Percentiles rank a stretch among this genome's conserved stretches.
Evolutionary conservation across 2,888 invertebrate genomes (phyloP).

Genomic region (Galerucella pusilla): DNA sequence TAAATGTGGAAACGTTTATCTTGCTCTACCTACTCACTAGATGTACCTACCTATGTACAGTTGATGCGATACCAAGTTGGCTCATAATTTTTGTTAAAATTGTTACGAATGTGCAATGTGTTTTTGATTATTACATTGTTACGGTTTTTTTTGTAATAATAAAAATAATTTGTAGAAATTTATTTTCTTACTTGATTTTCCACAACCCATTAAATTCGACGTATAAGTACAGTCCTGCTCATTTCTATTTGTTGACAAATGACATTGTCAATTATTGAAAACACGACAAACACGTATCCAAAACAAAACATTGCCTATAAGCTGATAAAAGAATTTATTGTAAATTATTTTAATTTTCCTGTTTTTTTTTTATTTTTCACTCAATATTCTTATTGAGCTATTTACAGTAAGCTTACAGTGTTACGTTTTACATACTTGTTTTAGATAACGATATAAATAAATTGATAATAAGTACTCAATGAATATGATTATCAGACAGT

Average conservation of each 20-base stretch:
- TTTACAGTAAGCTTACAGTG: not conserved
- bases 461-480: not conserved
- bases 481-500: not conserved
- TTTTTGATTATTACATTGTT: not conserved
- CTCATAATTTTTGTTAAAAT: not conserved
- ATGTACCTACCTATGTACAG: not conserved
- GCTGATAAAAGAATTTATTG: too few species aligned
- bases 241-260: not conserved
- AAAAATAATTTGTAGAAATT: not conserved
- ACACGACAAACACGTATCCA: not conserved
- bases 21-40: too few species aligned
- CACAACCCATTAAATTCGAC: too few species aligned
- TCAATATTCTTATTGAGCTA: too few species aligned
- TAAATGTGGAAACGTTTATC: too few species aligned
- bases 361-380: not conserved
- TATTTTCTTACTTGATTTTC: not conserved
- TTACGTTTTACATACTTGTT: not conserved
- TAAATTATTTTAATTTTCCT: not conserved
- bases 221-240: not conserved
- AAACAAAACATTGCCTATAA: not conserved
- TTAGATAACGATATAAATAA: too few species aligned
- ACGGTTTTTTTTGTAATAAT: slow-evolving; percentile 2
- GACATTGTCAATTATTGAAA: not conserved
- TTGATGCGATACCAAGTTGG: not conserved
- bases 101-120: not conserved